Conservation (phyloP, 2,113 vertebrate genomes). For the Thamnophis sirtalis region DNA sequence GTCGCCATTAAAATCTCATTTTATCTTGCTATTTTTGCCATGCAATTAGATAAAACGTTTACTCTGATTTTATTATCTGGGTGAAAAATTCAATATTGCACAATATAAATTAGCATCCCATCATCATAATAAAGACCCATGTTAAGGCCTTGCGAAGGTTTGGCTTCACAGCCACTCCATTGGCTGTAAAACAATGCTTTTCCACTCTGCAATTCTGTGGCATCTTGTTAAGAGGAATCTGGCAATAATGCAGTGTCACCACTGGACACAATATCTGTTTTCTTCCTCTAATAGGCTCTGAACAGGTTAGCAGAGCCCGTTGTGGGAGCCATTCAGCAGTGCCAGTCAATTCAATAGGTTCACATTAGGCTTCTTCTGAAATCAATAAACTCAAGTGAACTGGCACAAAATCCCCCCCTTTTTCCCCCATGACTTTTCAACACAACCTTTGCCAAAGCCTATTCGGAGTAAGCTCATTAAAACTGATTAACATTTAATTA, state of each 20-base stretch:
- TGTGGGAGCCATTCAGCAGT: not conserved
- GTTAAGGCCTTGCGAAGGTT: not conserved
- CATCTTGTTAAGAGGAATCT: not conserved
- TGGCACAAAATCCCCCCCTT: not conserved
- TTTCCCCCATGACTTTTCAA: not conserved
- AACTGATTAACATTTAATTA: not conserved
- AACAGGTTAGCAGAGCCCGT: not conserved
- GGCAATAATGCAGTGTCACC: slow-evolving; percentile 1
- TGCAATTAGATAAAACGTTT: not conserved
- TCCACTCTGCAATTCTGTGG: not conserved
- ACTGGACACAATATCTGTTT: not conserved
- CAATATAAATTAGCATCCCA: not conserved
- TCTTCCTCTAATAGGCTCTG: slow-evolving; percentile 2
- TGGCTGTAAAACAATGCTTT: not conserved
- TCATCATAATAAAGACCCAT: not conserved
- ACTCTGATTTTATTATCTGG: not conserved
- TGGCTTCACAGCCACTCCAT: not conserved
- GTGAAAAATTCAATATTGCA: not conserved
- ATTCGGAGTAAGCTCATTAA: not conserved
- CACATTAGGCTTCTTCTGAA: not conserved
- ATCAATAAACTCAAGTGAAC: not conserved
- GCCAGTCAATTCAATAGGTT: slow-evolving; percentile 6
- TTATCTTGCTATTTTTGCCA: not conserved
- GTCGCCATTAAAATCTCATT: not conserved
- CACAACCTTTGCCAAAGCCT: not conserved